A percentile compares a stretch with the other conserved stretches of the same genome.
phyloP scores from a whole-genome alignment of 53 echinoderm and acorn worm species.

The Crossaster papposus region DNA sequence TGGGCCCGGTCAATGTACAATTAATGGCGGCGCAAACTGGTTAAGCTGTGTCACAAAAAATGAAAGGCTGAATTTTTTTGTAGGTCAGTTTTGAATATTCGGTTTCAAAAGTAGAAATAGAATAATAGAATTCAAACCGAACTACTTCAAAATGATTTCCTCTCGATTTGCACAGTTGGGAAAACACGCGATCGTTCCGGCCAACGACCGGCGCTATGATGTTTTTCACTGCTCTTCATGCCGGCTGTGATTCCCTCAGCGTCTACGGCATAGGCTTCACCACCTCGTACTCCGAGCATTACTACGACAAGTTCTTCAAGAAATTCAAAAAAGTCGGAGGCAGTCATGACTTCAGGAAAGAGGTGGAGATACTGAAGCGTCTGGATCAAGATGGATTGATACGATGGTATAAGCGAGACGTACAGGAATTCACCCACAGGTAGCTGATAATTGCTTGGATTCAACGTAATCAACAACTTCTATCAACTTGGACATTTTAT shows the following conservation, averaged over 20 bases:
- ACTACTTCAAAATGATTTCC: neutral
- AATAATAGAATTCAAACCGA: too few species aligned
- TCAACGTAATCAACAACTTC: neutral
- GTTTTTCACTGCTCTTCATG: conserved; percentile 87
- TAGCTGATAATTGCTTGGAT: neutral
- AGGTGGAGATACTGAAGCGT: conserved; percentile 69
- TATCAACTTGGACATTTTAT: too few species aligned
- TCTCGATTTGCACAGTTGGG: conserved; percentile 83
- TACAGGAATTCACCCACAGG: conserved; percentile 60
- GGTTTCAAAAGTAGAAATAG: neutral
- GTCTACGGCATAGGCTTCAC: conserved; percentile 97
- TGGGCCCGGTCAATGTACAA: too few species aligned
- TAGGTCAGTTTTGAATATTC: neutral
- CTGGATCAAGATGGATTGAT: conserved; percentile 75
- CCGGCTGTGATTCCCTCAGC: conserved; percentile 79
- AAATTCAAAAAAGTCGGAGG: conserved; percentile 65
- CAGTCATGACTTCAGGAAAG: conserved; percentile 86
- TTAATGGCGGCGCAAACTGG: too few species aligned
- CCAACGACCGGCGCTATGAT: conserved; percentile 93
- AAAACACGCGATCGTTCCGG: conserved; percentile 83
- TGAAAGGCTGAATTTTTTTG: too few species aligned
- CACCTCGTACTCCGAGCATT: conserved; percentile 76
- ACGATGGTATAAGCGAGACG: conserved; percentile 90
- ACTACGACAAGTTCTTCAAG: conserved; percentile 77
- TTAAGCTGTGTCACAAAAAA: too few species aligned